Evolutionary conservation across 2,797 vertebrate species (phyloP), one percentile per base, ranked within the genome.

Genomic region (Tragelaphus eurycerus): DNA sequence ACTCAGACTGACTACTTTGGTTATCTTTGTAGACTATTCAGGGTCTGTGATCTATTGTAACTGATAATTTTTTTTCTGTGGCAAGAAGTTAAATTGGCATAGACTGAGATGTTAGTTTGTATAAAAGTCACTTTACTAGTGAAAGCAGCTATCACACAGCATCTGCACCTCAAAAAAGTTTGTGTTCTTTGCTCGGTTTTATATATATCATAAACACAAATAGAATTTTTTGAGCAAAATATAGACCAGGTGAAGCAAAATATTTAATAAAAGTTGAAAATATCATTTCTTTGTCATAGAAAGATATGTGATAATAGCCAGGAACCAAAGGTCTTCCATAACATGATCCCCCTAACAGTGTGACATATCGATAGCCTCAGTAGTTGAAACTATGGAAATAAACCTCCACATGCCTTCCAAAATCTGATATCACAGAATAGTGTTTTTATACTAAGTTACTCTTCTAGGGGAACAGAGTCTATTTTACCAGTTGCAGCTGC

Each of bases 231-330:
- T 34, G 23, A 95, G 67, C 92, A 85, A 92, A 81, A 48, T 38
- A 0, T 62, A 85, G 74, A 29, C 46, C 50, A 78, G 43, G 10
- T 90, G 12, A 90, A 81, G 93, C 95, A 34, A 55, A 81, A 83
- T 67, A 25, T 88, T 88, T 12, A 95, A 82, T 71, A 48, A 92
- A 92, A 83, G 25, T 91, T 92, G 43, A 54, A 97, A 97, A 60
- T 74, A 84, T 5, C 19, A 0, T 95, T 83, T 29, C 27, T 85
- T 95, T 87, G 6, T 86, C 76, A 59, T 17, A 1, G 92, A 60
- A 94, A 7, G 34, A 62, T 60, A 38, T 5, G 2, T 59, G n/a
- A 48, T 84, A 50, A 76, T 79, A 96, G 54, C 38, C 23, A 74
- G 76, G 46, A 84, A 15, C n/a, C 57, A 57, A 38, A 1, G 46